Evolutionary conservation across 2,888 invertebrate species (phyloP).

Genomic region (Lasioglossum figueresi): DNA sequence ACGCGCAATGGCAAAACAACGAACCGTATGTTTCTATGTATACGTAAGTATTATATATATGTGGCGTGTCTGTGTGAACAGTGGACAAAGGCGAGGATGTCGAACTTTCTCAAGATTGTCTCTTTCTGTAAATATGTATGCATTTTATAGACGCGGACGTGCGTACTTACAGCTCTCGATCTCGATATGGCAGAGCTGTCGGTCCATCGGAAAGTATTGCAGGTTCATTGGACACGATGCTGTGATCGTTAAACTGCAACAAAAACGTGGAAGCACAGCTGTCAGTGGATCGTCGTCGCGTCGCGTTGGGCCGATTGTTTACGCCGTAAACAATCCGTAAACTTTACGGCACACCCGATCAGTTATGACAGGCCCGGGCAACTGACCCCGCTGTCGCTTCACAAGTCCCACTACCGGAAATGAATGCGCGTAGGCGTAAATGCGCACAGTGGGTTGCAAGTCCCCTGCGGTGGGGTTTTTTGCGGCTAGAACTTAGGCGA

Average conservation of each 20-base stretch:
- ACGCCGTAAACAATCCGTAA: too few relatives aligned
- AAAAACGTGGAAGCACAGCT: constrained; percentile 31
- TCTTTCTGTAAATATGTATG: constrained; percentile 54
- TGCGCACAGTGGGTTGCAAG: too few relatives aligned
- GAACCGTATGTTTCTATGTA: constrained; percentile 43
- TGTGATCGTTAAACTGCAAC: constrained; percentile 95
- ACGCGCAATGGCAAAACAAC: constrained; percentile 34
- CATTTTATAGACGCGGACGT: constrained; percentile 68
- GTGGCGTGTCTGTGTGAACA: constrained; percentile 53
- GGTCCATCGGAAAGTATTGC: constrained; percentile 98
- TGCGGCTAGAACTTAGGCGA: too few relatives aligned
- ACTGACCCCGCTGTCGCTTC: too few relatives aligned
- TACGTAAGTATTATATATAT: constrained; percentile 24
- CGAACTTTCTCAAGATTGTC: constrained; percentile 56
- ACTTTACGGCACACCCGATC: neutral
- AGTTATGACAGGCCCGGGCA: too few relatives aligned
- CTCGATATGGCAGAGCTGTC: constrained; percentile 96
- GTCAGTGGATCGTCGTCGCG: constrained; percentile 6
- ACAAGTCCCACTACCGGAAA: too few relatives aligned
- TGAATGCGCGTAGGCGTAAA: too few relatives aligned
- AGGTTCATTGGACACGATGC: constrained; percentile 98
- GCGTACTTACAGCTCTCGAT: constrained; percentile 98
- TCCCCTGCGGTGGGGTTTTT: too few relatives aligned
- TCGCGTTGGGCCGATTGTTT: neutral
- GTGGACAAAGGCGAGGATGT: constrained; percentile 64